phyloP scores from a whole-genome alignment of 1,140 invertebrate species.

The Drosophila sproati region DNA sequence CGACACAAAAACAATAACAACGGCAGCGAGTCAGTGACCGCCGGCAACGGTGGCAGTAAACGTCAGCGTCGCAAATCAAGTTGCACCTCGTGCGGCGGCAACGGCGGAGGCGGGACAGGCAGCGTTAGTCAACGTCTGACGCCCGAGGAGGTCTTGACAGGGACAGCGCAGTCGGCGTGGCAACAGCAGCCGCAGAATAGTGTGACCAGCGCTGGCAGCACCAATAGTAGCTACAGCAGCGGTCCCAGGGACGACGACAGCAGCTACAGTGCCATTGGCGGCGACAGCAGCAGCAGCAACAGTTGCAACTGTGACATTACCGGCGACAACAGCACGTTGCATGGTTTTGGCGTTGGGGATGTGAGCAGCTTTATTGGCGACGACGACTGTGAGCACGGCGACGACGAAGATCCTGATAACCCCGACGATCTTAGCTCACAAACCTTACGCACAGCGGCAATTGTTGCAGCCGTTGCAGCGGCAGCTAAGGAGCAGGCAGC shows the following conservation, averaged over 20 bases:
- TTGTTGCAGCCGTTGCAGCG: constrained; percentile 70
- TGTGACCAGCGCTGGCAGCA: constrained; percentile 72
- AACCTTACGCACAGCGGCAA: constrained; percentile 67
- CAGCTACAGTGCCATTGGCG: constrained; percentile 68
- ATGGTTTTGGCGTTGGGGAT: constrained; percentile 76
- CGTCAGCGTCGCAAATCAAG: constrained; percentile 65
- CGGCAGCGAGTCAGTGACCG: constrained; percentile 22
- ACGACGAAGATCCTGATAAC: constrained; percentile 53
- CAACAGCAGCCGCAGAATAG: constrained; percentile 73
- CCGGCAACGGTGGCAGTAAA: constrained; percentile 39
- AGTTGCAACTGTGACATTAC: constrained; percentile 83
- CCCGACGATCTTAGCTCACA: constrained; percentile 68
- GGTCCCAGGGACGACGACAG: constrained; percentile 66
- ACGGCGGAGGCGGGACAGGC: constrained; percentile 15
- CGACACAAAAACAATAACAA: constrained; percentile 70
- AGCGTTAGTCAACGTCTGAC: constrained; percentile 50
- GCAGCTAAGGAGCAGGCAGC: constrained; percentile 60
- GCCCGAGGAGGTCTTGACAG: constrained; percentile 55
- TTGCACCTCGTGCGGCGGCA: constrained; percentile 63
- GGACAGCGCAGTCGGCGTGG: constrained; percentile 43
- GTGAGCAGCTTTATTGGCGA: constrained; percentile 74
- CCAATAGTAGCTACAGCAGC: constrained; percentile 71
- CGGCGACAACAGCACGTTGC: constrained; percentile 74
- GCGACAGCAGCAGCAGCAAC: constrained; percentile 80
- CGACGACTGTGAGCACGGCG: constrained; percentile 57